Percentiles rank a stretch among this genome's conserved stretches.
phyloP scores from a whole-genome alignment of 2,113 vertebrate genomes.

The Forbesichthys agassizii region DNA sequence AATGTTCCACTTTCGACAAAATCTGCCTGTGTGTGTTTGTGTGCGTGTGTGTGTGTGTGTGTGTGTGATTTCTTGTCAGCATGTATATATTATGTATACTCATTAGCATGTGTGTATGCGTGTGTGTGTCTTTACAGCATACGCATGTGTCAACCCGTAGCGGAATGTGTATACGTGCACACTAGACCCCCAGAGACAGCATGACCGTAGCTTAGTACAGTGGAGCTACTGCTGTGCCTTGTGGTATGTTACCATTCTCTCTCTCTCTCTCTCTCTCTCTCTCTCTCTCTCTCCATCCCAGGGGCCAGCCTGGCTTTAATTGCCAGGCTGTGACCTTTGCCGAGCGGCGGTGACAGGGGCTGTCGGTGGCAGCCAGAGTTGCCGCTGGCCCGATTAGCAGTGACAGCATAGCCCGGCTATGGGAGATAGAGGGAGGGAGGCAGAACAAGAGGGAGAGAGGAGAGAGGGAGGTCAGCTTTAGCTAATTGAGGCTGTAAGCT shows the following conservation, averaged over 20 bases:
- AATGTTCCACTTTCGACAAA: neutral
- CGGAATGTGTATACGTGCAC: neutral
- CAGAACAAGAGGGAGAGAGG: constrained; percentile 33
- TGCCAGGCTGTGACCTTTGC: constrained; percentile 76
- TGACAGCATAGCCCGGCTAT: constrained; percentile 67
- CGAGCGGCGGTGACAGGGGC: constrained; percentile 65
- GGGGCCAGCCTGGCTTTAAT: constrained; percentile 66
- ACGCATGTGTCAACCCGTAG: neutral
- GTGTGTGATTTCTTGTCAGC: neutral
- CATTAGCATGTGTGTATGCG: constrained; percentile 1
- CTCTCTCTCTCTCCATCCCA: neutral
- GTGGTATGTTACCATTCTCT: constrained; percentile 22
- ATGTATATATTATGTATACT: neutral
- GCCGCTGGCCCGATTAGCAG: constrained; percentile 69
- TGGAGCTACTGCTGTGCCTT: constrained; percentile 32
- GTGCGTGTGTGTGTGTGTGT: neutral
- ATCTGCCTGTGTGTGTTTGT: constrained; percentile 18
- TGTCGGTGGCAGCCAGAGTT: constrained; percentile 69
- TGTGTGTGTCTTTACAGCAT: constrained; percentile 8
- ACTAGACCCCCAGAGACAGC: constrained; percentile 40
- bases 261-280: constrained; percentile 7
- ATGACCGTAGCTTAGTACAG: constrained; percentile 63
- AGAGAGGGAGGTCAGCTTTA: constrained; percentile 43
- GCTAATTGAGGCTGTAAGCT: constrained; percentile 76
- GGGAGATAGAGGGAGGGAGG: constrained; percentile 10